These are phyloP conservation scores for Odontophorus gujanensis DNA, from an alignment of 2,113 vertebrate genomes.

Conservation along the genomic window DNA sequence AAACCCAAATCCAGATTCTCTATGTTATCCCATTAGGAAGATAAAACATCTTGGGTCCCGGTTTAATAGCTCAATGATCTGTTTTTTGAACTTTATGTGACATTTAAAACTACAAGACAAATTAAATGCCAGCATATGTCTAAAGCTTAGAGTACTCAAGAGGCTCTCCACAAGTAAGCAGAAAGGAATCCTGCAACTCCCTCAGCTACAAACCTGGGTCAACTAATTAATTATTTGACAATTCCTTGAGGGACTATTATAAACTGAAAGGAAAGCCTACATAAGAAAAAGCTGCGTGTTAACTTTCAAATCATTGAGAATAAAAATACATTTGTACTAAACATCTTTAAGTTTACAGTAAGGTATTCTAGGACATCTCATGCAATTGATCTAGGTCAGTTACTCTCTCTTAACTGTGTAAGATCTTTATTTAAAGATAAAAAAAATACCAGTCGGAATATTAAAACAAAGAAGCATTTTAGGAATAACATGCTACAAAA, in stretches of 20 bases:
- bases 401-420: slow-evolving; percentile 24
- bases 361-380: slow-evolving; percentile 12
- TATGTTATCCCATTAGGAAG: slow-evolving; percentile 92
- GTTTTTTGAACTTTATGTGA: slow-evolving; percentile 97
- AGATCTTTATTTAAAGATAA: not conserved
- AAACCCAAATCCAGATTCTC: slow-evolving; percentile 88
- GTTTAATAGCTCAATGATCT: slow-evolving; percentile 92
- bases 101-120: slow-evolving; percentile 90
- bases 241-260: slow-evolving; percentile 88
- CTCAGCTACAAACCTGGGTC: slow-evolving; percentile 86
- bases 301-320: slow-evolving; percentile 74
- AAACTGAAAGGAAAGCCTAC: slow-evolving; percentile 75
- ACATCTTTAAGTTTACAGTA: slow-evolving; percentile 56
- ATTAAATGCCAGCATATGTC: slow-evolving; percentile 89
- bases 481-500: not conserved
- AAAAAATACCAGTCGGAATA: not conserved
- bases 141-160: slow-evolving; percentile 89
- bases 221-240: slow-evolving; percentile 94
- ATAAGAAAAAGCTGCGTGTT: slow-evolving; percentile 66
- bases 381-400: slow-evolving; percentile 38
- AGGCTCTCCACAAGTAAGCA: slow-evolving; percentile 82
- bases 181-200: slow-evolving; percentile 89
- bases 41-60: slow-evolving; percentile 90
- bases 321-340: slow-evolving; percentile 69
- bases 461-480: not conserved